phyloP scores from a whole-genome alignment of 2,888 invertebrate genomes.

The Aporophyla lueneburgensis region DNA sequence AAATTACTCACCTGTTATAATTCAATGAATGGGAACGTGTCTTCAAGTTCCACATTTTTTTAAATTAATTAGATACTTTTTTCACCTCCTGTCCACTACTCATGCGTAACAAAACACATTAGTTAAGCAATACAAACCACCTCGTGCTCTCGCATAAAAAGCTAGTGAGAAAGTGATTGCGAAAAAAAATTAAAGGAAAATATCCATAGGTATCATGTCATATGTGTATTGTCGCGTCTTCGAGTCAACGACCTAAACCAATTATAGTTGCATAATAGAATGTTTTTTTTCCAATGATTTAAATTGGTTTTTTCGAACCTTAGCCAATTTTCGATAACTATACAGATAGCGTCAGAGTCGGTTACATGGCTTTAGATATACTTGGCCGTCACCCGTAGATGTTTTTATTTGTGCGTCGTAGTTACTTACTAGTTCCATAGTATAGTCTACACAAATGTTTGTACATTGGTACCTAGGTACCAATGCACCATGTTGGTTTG shows the following conservation, averaged over 20 bases:
- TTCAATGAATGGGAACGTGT: slow-evolving; percentile 56
- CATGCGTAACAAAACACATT: slow-evolving; percentile 79
- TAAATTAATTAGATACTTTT: slow-evolving; percentile 69
- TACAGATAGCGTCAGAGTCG: slow-evolving; percentile 76
- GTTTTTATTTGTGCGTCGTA: slow-evolving; percentile 3
- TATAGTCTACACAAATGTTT: slow-evolving; percentile 13
- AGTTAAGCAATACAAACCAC: slow-evolving; percentile 70
- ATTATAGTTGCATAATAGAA: slow-evolving; percentile 86
- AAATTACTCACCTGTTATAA: slow-evolving; percentile 38
- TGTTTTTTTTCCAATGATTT: slow-evolving; percentile 76
- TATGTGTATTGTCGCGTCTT: slow-evolving; percentile 78
- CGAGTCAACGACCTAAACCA: slow-evolving; percentile 85
- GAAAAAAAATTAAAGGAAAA: slow-evolving; percentile 72
- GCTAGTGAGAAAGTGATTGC: slow-evolving; percentile 81
- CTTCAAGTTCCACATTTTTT: slow-evolving; percentile 63
- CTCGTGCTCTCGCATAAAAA: slow-evolving; percentile 71
- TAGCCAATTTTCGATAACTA: slow-evolving; percentile 81
- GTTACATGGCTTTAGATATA: slow-evolving; percentile 68
- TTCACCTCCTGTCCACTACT: slow-evolving; percentile 68
- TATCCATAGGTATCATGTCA: slow-evolving; percentile 73
- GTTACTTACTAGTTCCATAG: slow-evolving; percentile 3
- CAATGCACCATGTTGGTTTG: no score
- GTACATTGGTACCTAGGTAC: background rate
- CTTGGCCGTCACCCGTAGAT: slow-evolving; percentile 27
- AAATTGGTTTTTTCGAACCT: slow-evolving; percentile 82